Conservation (phyloP, 2,797 vertebrate species). For the Pristis pectinata region DNA sequence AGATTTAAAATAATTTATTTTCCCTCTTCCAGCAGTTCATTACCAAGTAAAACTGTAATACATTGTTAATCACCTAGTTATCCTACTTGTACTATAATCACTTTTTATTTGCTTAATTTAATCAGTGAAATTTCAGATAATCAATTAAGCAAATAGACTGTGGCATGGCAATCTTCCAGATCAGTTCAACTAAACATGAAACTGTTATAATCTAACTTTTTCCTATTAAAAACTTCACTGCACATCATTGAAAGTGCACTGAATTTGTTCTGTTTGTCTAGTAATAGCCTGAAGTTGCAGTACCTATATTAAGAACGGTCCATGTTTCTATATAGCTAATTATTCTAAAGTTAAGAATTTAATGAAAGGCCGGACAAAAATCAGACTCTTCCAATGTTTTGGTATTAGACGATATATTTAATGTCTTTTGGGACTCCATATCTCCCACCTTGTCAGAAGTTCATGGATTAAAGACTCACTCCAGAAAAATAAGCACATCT, state of each 20-base stretch:
- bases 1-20: neutral
- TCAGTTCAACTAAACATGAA: slow-evolving; percentile 18
- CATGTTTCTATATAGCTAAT: neutral
- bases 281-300: neutral
- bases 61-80: neutral
- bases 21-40: neutral
- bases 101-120: slow-evolving; percentile 34
- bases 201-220: neutral
- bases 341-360: neutral
- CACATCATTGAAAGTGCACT: neutral
- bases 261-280: neutral
- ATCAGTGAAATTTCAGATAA: slow-evolving; percentile 19
- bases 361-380: neutral
- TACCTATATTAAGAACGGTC: neutral
- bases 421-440: neutral
- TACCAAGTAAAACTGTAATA: neutral
- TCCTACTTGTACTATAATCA: neutral
- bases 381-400: neutral
- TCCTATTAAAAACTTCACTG: slow-evolving; percentile 9
- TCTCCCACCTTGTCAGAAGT: neutral
- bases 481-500: neutral
- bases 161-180: neutral
- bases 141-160: slow-evolving; percentile 24
- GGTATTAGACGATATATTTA: neutral
- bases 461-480: neutral